These are phyloP conservation scores for Himalopsyche kuldschensis DNA, from an alignment of 2,888 invertebrate species.

Conservation along the genomic window DNA sequence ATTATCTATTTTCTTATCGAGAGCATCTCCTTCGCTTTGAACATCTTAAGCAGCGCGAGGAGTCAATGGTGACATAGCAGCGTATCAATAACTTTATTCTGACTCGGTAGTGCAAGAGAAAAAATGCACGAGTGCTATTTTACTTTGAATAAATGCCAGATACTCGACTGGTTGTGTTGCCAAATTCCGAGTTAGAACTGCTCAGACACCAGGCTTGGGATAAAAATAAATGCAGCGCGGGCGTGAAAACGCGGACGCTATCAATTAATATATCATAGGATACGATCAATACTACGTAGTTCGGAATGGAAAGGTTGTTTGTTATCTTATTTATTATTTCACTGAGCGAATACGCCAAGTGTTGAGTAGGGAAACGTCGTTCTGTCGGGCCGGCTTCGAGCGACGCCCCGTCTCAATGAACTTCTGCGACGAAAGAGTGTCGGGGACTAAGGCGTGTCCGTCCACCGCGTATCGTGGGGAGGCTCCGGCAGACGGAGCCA, in stretches of 20 bases:
- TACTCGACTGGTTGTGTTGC: not conserved
- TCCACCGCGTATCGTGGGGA: constrained; percentile 46
- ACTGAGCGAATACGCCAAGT: not conserved
- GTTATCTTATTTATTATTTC: not conserved
- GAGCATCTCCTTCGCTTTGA: no score
- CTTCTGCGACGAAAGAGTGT: not conserved
- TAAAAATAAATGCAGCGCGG: not conserved
- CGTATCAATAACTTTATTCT: no score
- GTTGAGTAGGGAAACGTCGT: not conserved
- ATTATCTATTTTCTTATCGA: no score
- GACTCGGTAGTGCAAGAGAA: no score
- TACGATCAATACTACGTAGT: not conserved
- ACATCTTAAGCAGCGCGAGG: no score
- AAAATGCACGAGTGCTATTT: no score
- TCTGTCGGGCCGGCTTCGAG: not conserved
- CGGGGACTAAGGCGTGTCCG: constrained; percentile 45
- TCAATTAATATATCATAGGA: not conserved
- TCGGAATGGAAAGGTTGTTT: not conserved
- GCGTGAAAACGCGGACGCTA: not conserved
- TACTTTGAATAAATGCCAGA: no score
- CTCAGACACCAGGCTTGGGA: not conserved
- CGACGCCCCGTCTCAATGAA: not conserved
- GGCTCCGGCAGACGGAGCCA: constrained; percentile 45
- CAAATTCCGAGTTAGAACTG: not conserved
- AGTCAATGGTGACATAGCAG: no score